A percentile compares a stretch with the other conserved stretches of the same genome.
Evolutionary conservation across 2,113 vertebrate genomes (phyloP).

Genomic region (Sorex fumeus): DNA sequence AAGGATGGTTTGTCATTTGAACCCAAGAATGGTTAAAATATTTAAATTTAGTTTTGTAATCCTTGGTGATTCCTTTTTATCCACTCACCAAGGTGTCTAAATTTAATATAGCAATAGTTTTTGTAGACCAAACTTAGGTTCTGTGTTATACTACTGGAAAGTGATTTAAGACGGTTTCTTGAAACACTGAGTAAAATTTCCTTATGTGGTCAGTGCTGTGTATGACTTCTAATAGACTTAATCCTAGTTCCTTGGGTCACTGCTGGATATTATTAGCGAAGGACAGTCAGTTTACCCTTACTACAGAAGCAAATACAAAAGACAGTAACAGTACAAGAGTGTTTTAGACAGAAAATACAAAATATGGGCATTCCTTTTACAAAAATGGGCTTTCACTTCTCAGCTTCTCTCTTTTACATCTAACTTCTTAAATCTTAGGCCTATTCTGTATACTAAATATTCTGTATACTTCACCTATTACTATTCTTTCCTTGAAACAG

Average conservation of each 20-base stretch:
- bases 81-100: neutral
- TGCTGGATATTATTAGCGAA: neutral
- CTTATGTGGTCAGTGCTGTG: neutral
- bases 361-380: neutral
- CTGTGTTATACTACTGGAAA: neutral
- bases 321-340: neutral
- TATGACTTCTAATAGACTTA: neutral
- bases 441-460: neutral
- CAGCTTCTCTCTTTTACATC: neutral
- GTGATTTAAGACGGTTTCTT: neutral
- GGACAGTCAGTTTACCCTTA: neutral
- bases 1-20: neutral
- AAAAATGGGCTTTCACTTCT: neutral
- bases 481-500: neutral
- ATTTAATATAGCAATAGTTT: constrained; percentile 36
- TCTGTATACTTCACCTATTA: neutral
- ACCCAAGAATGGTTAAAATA: neutral
- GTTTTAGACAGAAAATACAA: neutral
- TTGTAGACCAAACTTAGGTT: neutral
- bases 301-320: neutral
- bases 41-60: neutral
- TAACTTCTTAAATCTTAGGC: neutral
- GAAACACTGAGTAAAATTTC: neutral
- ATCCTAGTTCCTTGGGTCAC: neutral
- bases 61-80: neutral